Percentiles rank a stretch among this genome's conserved stretches.
Conservation (phyloP, 2,888 invertebrate species). For the Coelinius sp. region DNA sequence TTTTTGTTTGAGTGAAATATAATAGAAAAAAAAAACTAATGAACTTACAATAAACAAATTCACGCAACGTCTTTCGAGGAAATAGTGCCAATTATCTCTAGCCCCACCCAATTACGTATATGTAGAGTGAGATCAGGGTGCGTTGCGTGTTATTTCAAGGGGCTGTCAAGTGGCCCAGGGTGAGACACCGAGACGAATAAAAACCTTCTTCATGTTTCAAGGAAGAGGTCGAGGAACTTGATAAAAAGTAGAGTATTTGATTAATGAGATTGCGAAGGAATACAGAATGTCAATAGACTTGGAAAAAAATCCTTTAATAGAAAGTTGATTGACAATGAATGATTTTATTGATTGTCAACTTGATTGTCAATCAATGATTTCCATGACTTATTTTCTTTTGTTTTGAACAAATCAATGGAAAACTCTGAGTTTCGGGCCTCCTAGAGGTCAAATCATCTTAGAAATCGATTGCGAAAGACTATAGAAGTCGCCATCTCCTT, state of each 20-base stretch:
- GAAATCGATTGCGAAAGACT: no score
- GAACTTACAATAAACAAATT: neutral
- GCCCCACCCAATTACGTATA: conserved; percentile 26
- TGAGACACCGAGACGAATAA: conserved; percentile 10
- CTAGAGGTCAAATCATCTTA: no score
- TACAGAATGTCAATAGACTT: conserved; percentile 35
- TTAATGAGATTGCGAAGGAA: conserved; percentile 46
- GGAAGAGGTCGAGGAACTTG: neutral
- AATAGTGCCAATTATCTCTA: conserved; percentile 29
- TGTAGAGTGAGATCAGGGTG: conserved; percentile 34
- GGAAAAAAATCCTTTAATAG: no score
- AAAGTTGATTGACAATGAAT: no score
- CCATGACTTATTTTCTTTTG: no score
- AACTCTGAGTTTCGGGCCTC: no score
- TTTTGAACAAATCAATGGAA: no score
- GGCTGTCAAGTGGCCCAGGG: conserved; percentile 16
- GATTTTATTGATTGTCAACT: no score
- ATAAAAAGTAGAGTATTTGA: neutral
- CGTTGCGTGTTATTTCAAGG: conserved; percentile 28
- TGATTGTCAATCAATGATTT: no score
- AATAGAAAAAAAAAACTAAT: neutral
- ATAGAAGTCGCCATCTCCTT: no score
- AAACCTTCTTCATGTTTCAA: neutral
- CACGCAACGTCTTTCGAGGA: conserved; percentile 26
- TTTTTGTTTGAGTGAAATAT: neutral